Conservation (phyloP, 1,140 invertebrate genomes). For the Rhyzopertha dominica region DNA sequence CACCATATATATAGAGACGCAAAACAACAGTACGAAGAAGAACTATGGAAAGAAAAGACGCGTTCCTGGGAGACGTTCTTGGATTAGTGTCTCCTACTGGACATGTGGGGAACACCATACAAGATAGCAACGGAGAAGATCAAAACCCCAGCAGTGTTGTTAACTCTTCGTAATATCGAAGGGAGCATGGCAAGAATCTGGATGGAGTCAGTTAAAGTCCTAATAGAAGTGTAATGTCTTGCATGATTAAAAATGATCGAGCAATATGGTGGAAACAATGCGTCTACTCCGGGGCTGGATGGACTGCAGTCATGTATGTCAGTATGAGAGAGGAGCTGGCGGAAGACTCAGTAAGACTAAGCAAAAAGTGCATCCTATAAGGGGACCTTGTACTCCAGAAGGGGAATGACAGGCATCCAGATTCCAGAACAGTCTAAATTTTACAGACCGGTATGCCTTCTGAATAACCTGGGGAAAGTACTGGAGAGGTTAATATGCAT, state of each 20-base stretch:
- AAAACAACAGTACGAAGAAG: too few relatives aligned
- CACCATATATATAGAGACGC: too few relatives aligned
- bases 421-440: not conserved
- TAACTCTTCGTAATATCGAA: not conserved
- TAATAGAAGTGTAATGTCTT: not conserved
- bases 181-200: not conserved
- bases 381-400: conserved; percentile 4
- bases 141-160: not conserved
- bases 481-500: conserved; percentile 1
- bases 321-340: not conserved
- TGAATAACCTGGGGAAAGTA: conserved; percentile 1
- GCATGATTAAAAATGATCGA: not conserved
- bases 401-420: not conserved
- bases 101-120: too few relatives aligned
- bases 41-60: too few relatives aligned
- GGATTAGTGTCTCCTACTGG: too few relatives aligned
- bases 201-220: not conserved
- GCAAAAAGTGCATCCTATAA: not conserved
- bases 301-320: not conserved
- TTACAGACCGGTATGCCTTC: too few relatives aligned
- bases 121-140: conserved; percentile 6
- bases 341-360: not conserved
- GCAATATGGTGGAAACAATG: not conserved
- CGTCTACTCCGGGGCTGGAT: not conserved
- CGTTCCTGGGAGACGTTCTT: too few relatives aligned